phyloP scores from a whole-genome alignment of 2,888 invertebrate genomes.

The Thera obeliscata region DNA sequence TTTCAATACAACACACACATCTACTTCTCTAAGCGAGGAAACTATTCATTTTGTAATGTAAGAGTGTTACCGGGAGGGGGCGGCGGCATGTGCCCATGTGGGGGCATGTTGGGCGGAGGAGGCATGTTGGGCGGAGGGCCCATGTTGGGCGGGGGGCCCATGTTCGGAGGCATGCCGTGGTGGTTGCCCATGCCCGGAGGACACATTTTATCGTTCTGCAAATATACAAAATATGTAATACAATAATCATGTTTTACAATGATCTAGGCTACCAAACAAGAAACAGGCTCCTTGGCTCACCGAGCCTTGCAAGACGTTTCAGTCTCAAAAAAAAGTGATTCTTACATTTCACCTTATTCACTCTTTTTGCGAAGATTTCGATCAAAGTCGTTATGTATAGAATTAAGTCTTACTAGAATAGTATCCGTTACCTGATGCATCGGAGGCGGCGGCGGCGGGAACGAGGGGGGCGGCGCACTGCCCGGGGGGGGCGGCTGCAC shows the following conservation, averaged over 20 bases:
- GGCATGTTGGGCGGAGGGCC: constrained; percentile 43
- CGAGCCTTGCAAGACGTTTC: no score
- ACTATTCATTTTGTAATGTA: neutral
- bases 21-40: no score
- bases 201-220: constrained; percentile 55
- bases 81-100: constrained; percentile 55
- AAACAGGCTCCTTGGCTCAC: no score
- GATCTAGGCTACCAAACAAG: no score
- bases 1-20: no score
- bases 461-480: constrained; percentile 49
- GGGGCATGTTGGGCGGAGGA: constrained; percentile 44
- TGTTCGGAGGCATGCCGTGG: constrained; percentile 36
- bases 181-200: constrained; percentile 47
- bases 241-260: no score
- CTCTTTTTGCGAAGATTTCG: no score
- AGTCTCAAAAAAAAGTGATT: no score
- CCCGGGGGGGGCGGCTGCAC: constrained; percentile 63
- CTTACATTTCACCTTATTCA: no score
- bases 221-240: neutral
- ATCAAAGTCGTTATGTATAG: no score
- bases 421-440: constrained; percentile 43
- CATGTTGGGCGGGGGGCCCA: constrained; percentile 1
- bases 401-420: neutral
- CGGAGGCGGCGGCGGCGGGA: constrained; percentile 33
- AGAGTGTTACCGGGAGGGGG: constrained; percentile 63